Base-by-base conservation (phyloP, 2,797 vertebrate genomes). In the Atherinosoma microstoma region DNA sequence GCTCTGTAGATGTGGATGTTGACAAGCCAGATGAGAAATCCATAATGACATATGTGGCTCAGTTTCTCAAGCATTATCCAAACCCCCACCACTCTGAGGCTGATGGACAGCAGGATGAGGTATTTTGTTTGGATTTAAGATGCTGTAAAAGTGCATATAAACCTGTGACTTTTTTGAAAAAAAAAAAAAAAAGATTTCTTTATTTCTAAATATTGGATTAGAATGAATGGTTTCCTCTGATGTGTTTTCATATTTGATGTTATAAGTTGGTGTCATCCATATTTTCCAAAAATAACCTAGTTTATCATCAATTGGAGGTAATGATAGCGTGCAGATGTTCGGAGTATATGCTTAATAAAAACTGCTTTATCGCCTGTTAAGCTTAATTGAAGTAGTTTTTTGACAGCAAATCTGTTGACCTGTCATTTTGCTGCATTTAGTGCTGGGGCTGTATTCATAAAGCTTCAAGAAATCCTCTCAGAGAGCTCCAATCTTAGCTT, bases 11-110 rank as follows among this genome's bases (percentile, higher is more conserved):
- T 91, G 98, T 99, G 76, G 98, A 99, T 73, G 98, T 99, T 53
- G 97, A 99, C 86, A 99, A 99, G 58, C 98, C 98, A 16, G 98
- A 99, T 80, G 98, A 99, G 91, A 99, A 99, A 86, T 99, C 98
- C 67, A 96, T 99, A 83, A 99, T 99, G 97, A 99, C 98, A 0
- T 99, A 99, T 2, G 95, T 99, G 85, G 97, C 98, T 75, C 98
- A 99, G 93, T 99, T 99, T 89, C 94, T 99, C 83, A 99, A 97
- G 83, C 96, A 97, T 56, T 98, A 97, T 84, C 98, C 98, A 0
- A 95, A 99, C 82, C 92, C 94, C 56, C 95, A 96, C 76, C 94
- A 89, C 22, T 87, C 93, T 20, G 93, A 94, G 53, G 61, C 92
- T 1, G 97, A 98, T 22, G 94, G 93, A 6, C 96, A 95, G n/a